Evolutionary conservation across 53 echinoderm and acorn worm genomes (phyloP), one percentile per base, ranked within the genome.

Genomic region (Echinometra lucunter): DNA sequence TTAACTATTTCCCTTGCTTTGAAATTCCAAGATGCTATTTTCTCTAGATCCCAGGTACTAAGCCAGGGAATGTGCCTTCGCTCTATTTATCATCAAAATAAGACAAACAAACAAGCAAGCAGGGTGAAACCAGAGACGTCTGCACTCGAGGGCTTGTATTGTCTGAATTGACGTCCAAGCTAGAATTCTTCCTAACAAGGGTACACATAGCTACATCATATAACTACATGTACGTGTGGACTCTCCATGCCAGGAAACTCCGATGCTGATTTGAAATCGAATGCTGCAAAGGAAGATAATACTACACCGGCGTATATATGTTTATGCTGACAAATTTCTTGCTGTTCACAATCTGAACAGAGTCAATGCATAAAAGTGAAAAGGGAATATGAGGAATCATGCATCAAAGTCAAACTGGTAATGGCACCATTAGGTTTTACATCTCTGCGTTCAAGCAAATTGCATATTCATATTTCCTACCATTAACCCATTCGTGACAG

Each of bases 31-130:
- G 82, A 82, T 44, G 11, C 19, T 15, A 30, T 78, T 42, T 69
- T 78, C 28, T 49, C 9, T n/a, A n/a, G n/a, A n/a, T 85, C 85
- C 85, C 49, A 85, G 85, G 49, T 85, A 49, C 85, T n/a, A 85
- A 85, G 49, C 49, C 49, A 13, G 49, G 28, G 17, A 53, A 85
- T 49, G n/a, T 12, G 30, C 45, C 21, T 49, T 49, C 28, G 85
- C 49, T 85, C 85, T 49, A n/a, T 49, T 85, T 85, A 49, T 85
- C 85, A 85, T 85, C 49, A 49, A 49, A 49, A 30, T 47, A 85
- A 47, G 45, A 13, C 85, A 85, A 85, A 85, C 85, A 85, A 85
- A 85, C 85, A 85, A 85, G 85, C 85, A 85, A 27, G 85, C 85
- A 28, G 15, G 49, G 27, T 15, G 85, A 85, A 47, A 85, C 44